These are phyloP conservation scores for Drosophila kuntzei DNA, from an alignment of 2,888 invertebrate species.

Conservation along the genomic window DNA sequence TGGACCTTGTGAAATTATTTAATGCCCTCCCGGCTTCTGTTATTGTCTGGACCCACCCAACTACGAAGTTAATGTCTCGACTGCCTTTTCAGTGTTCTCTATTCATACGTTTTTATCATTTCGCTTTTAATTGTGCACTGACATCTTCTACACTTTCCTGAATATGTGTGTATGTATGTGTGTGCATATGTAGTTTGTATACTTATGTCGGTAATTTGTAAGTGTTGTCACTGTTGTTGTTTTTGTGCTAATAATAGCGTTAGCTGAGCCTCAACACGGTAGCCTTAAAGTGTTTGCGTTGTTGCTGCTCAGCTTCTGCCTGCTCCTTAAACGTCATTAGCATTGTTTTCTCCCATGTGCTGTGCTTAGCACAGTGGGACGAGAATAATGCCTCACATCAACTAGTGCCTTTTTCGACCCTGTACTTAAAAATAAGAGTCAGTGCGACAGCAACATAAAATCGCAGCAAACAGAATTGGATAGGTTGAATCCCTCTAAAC, in stretches of 20 bases:
- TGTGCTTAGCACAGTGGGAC: not conserved
- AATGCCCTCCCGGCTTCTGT: slow-evolving; percentile 50
- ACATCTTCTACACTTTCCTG: slow-evolving; percentile 33
- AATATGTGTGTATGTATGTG: not conserved
- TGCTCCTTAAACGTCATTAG: slow-evolving; percentile 39
- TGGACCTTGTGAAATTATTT: slow-evolving; percentile 59
- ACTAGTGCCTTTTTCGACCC: not conserved
- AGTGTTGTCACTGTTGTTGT: slow-evolving; percentile 41
- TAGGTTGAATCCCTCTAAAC: too few species aligned
- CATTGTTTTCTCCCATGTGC: not conserved
- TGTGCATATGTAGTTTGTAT: not conserved
- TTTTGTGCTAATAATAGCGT: slow-evolving; percentile 68
- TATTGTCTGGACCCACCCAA: slow-evolving; percentile 32
- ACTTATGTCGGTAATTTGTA: slow-evolving; percentile 38
- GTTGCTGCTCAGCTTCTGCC: slow-evolving; percentile 48
- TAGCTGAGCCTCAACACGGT: slow-evolving; percentile 43
- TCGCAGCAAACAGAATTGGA: too few species aligned
- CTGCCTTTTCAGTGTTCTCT: slow-evolving; percentile 63
- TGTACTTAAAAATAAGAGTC: not conserved
- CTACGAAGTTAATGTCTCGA: slow-evolving; percentile 35
- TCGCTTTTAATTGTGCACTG: slow-evolving; percentile 71
- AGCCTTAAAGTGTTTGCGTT: slow-evolving; percentile 52
- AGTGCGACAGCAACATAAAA: too few species aligned
- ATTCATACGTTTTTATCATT: slow-evolving; percentile 68
- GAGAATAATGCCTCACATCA: not conserved